Conservation (phyloP, 2,113 vertebrate genomes). For the Heterochromis multidens region DNA sequence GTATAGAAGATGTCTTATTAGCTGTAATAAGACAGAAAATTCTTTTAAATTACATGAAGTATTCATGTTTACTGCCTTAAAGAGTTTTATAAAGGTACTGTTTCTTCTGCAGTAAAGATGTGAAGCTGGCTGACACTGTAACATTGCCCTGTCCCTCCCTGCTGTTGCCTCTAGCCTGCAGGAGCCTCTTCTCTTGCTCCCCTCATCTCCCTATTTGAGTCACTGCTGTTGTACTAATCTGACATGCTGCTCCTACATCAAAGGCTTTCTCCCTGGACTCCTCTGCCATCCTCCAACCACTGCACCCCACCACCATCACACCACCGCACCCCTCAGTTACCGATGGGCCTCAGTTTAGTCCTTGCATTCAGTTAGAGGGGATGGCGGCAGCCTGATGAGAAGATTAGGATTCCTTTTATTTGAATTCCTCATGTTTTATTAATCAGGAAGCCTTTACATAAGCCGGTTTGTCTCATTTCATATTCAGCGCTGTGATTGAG, state of each 20-base stretch:
- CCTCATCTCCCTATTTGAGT: conserved; percentile 5
- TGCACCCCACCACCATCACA: background rate
- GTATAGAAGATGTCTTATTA: background rate
- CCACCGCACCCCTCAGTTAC: background rate
- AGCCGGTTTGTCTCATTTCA: conserved; percentile 35
- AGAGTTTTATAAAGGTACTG: background rate
- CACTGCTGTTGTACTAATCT: conserved; percentile 37
- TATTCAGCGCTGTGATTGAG: conserved; percentile 43
- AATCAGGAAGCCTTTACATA: conserved; percentile 47
- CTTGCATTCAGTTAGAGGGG: background rate
- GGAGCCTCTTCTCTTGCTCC: background rate
- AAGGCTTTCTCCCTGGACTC: conserved; percentile 25
- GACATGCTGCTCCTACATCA: conserved; percentile 40
- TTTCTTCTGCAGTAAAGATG: background rate
- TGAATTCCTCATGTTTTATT: conserved; percentile 63
- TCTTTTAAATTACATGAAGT: rapidly evolving
- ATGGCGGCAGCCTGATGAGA: conserved; percentile 1
- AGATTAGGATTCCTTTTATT: conserved; percentile 42
- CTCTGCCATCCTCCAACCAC: background rate
- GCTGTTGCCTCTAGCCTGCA: background rate
- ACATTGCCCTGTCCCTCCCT: background rate
- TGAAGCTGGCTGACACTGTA: background rate
- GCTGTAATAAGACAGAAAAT: background rate
- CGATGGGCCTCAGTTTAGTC: background rate
- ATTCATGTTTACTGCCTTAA: background rate